phyloP scores from a whole-genome alignment of 2,888 invertebrate species.

The Acanthococcus lagerstroemiae region DNA sequence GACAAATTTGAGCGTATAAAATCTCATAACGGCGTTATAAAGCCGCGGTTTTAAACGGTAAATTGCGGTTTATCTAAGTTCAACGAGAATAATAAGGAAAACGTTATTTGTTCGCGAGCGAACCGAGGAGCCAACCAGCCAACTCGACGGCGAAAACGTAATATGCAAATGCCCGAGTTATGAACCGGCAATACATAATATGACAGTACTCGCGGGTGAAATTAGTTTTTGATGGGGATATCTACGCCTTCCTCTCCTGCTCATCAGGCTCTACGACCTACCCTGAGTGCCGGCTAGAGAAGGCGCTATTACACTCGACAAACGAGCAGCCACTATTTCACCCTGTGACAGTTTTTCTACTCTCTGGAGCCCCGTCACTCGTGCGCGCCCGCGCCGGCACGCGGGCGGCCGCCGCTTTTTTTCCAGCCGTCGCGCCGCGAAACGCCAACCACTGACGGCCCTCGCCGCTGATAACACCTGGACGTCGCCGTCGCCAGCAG shows the following conservation, averaged over 20 bases:
- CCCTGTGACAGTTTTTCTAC: constrained; percentile 15
- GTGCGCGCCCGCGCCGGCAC: background rate
- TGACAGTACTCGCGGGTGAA: constrained; percentile 24
- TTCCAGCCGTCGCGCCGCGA: background rate
- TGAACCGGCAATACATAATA: constrained; percentile 23
- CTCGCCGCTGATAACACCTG: constrained; percentile 10
- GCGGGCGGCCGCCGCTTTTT: background rate
- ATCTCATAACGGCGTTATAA: constrained; percentile 3
- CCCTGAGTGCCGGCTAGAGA: background rate
- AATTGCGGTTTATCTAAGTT: constrained; percentile 23
- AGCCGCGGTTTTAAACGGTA: constrained; percentile 2
- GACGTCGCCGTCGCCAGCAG: too few relatives aligned
- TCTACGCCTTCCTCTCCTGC: background rate
- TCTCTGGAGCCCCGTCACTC: constrained; percentile 15
- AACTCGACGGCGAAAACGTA: constrained; percentile 2
- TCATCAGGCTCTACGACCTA: too few relatives aligned
- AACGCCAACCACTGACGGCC: background rate
- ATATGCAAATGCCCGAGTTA: constrained; percentile 21
- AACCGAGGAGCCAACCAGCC: too few relatives aligned
- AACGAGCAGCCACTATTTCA: constrained; percentile 7
- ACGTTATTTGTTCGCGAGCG: background rate
- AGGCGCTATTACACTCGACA: background rate
- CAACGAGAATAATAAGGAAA: constrained; percentile 25
- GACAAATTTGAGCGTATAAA: background rate
- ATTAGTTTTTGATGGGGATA: constrained; percentile 23